Conservation (phyloP, 2,888 invertebrate species). For the Pherbina coryleti region DNA sequence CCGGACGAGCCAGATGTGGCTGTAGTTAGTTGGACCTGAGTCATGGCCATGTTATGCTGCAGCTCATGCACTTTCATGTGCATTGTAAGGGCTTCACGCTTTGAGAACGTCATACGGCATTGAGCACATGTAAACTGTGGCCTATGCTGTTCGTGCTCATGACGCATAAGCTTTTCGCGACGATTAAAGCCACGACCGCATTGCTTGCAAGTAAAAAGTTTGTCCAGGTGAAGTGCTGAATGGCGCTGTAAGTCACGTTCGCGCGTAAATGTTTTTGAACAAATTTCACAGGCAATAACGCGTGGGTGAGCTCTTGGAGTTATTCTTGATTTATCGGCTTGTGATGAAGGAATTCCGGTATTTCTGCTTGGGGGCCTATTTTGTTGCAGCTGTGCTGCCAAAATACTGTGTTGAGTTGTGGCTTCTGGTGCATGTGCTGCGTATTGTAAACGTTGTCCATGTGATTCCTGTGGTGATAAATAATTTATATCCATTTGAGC, state of each 20-base stretch:
- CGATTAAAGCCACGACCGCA: slow-evolving; percentile 74
- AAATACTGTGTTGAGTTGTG: slow-evolving; percentile 62
- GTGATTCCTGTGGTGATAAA: slow-evolving; percentile 4
- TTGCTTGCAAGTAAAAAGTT: slow-evolving; percentile 77
- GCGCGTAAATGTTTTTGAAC: slow-evolving; percentile 77
- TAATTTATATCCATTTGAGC: slow-evolving; percentile 42
- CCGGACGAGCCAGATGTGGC: slow-evolving; percentile 39
- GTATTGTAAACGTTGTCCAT: slow-evolving; percentile 1
- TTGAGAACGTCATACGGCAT: slow-evolving; percentile 69
- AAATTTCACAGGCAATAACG: slow-evolving; percentile 76
- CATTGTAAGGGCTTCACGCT: slow-evolving; percentile 61
- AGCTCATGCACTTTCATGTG: slow-evolving; percentile 66
- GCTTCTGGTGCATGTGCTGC: slow-evolving; percentile 48
- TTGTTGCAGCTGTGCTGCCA: slow-evolving; percentile 44
- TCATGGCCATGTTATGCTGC: slow-evolving; percentile 59
- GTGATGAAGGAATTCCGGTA: slow-evolving; percentile 23
- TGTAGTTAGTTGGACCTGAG: slow-evolving; percentile 22
- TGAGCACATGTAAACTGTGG: slow-evolving; percentile 76
- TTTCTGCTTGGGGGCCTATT: slow-evolving; percentile 33
- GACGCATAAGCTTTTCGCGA: slow-evolving; percentile 76
- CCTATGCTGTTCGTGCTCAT: slow-evolving; percentile 76
- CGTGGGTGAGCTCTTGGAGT: slow-evolving; percentile 61
- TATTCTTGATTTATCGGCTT: slow-evolving; percentile 55
- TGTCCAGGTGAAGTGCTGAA: slow-evolving; percentile 77
- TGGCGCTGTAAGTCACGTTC: slow-evolving; percentile 81